Conservation (phyloP, 2,797 vertebrate genomes). For the Platalea minor region DNA sequence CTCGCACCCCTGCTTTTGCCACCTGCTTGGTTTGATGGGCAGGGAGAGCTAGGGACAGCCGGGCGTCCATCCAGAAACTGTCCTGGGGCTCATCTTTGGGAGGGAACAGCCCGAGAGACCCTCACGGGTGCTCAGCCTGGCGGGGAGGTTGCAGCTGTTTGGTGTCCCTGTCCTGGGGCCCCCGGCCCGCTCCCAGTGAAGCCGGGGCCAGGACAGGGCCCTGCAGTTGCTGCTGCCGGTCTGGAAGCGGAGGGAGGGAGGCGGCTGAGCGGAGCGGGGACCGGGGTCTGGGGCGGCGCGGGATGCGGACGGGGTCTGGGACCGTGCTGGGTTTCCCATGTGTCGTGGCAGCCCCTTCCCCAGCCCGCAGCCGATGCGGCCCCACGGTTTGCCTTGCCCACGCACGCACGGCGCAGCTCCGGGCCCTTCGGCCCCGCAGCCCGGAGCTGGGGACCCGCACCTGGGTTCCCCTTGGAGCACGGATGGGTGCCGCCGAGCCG, state of each 20-base stretch:
- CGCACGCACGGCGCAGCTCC: too few relatives aligned
- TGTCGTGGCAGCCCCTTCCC: not conserved
- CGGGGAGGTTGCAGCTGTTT: not conserved
- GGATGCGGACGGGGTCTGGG: rapidly evolving
- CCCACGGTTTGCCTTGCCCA: too few relatives aligned
- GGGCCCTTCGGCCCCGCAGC: too few relatives aligned
- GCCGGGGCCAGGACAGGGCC: not conserved
- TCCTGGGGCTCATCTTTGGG: not conserved
- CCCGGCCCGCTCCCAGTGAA: not conserved
- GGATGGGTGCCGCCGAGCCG: not conserved
- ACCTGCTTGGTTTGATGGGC: not conserved
- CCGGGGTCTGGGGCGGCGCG: not conserved
- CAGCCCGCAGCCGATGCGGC: not conserved
- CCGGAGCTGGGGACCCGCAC: not conserved
- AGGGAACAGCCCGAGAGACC: not conserved
- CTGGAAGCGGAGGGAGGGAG: not conserved
- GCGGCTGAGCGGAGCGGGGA: not conserved
- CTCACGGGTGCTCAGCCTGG: not conserved
- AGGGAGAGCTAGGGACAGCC: not conserved
- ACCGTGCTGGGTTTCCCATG: rapidly evolving
- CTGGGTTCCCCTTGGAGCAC: not conserved
- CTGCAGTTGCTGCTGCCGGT: not conserved
- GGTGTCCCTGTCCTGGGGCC: not conserved
- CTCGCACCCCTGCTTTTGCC: not conserved
- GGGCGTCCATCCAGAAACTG: not conserved